Percentiles rank a stretch among this genome's conserved stretches.
phyloP scores from a whole-genome alignment of 2,113 vertebrate species.

The Nannospalax galili region DNA sequence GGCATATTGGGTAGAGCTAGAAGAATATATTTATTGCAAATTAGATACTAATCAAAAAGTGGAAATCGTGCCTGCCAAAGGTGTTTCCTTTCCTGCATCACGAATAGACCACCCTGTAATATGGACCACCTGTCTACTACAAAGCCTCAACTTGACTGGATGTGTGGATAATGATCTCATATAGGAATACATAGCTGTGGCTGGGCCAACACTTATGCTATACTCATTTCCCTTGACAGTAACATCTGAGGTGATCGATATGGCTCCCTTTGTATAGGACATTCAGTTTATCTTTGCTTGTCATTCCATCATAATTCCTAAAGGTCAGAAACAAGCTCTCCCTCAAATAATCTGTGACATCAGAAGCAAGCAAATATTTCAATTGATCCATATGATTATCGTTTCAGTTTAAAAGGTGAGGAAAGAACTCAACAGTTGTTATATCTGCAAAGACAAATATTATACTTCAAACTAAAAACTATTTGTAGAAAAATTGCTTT shows the following conservation, averaged over 20 bases:
- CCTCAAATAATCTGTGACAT: background rate
- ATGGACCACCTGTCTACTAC: background rate
- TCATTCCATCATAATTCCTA: background rate
- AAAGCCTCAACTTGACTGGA: background rate
- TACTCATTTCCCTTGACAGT: background rate
- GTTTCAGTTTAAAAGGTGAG: background rate
- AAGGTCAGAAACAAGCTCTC: background rate
- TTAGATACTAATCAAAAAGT: background rate
- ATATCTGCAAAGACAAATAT: background rate
- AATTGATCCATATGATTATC: background rate
- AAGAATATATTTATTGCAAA: background rate
- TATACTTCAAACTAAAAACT: background rate
- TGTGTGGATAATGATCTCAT: background rate
- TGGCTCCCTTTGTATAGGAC: background rate
- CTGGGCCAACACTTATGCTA: background rate
- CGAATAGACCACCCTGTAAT: background rate
- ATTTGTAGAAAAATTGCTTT: background rate
- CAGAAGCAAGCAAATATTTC: background rate
- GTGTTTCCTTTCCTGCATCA: background rate
- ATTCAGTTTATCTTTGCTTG: background rate
- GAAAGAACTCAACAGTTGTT: background rate
- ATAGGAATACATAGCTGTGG: background rate
- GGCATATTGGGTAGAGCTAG: background rate
- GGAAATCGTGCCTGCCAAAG: too few relatives aligned
- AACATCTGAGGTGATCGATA: background rate